Evolutionary conservation across 2,888 invertebrate genomes (phyloP).

Genomic region (Clistopyga incitator): DNA sequence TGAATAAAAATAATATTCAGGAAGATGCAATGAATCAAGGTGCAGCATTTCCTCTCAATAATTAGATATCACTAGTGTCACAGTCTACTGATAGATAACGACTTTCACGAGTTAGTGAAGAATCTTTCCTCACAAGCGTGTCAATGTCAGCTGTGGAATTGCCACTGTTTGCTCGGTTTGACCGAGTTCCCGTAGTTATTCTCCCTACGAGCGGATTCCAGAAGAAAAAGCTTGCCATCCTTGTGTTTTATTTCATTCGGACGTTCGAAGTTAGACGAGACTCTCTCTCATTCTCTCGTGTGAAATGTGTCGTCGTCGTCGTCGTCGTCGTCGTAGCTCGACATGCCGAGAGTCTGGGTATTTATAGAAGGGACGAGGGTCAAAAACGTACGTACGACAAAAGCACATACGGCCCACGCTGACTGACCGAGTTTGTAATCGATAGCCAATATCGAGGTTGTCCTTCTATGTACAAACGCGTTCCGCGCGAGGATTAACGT

Average conservation of each 20-base stretch:
- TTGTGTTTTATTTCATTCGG: not conserved
- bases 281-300: constrained; percentile 21
- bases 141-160: constrained; percentile 18
- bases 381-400: constrained; percentile 46
- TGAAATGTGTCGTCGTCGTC: constrained; percentile 26
- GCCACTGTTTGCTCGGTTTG: constrained; percentile 30
- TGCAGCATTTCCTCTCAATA: not conserved
- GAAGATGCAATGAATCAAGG: not conserved
- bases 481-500: constrained; percentile 39
- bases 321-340: not conserved
- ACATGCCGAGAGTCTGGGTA: constrained; percentile 37
- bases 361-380: constrained; percentile 63
- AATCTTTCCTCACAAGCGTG: not conserved
- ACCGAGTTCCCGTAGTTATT: constrained; percentile 20
- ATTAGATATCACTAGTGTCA: not conserved
- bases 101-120: not conserved
- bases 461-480: constrained; percentile 55
- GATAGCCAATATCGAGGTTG: constrained; percentile 65
- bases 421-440: constrained; percentile 61
- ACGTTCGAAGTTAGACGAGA: not conserved
- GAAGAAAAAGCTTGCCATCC: not conserved
- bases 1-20: not conserved
- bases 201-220: not conserved
- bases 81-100: not conserved
- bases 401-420: constrained; percentile 44